Conservation (phyloP, 53 echinoderm and acorn worm genomes). For the Holothuria leucospilota region DNA sequence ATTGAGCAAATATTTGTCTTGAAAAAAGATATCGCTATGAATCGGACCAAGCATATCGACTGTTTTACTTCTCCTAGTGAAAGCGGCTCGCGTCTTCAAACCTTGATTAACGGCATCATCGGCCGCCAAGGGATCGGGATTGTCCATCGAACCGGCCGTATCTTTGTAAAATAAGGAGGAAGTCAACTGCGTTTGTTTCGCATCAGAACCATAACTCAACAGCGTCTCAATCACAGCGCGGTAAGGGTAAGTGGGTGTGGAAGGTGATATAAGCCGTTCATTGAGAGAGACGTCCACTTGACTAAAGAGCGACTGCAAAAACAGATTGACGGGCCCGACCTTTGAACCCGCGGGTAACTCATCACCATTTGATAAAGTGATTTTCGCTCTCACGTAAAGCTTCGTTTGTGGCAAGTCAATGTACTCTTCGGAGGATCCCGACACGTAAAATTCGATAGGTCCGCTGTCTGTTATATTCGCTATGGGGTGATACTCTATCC, state of each 20-base stretch:
- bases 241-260: constrained; percentile 68
- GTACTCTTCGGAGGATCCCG: constrained; percentile 58
- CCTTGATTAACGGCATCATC: constrained; percentile 22
- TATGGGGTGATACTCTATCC: no score
- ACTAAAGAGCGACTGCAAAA: constrained; percentile 72
- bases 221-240: constrained; percentile 67
- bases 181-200: constrained; percentile 47
- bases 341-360: constrained; percentile 37
- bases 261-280: constrained; percentile 64
- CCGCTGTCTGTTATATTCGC: no score
- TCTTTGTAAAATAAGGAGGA: constrained; percentile 67
- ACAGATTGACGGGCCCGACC: constrained; percentile 72
- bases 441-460: constrained; percentile 64
- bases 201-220: constrained; percentile 47
- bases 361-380: constrained; percentile 54
- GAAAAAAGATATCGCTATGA: no score
- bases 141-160: constrained; percentile 66
- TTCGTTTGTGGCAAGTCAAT: constrained; percentile 62
- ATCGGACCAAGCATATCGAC: no score
- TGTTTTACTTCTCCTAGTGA: neutral
- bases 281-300: constrained; percentile 76
- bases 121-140: constrained; percentile 37
- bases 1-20: constrained; percentile 55
- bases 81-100: constrained; percentile 48
- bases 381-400: constrained; percentile 59